Percentiles rank a stretch among this genome's conserved stretches.
Evolutionary conservation across 2,797 vertebrate genomes (phyloP).

Genomic region (Lemur catta): DNA sequence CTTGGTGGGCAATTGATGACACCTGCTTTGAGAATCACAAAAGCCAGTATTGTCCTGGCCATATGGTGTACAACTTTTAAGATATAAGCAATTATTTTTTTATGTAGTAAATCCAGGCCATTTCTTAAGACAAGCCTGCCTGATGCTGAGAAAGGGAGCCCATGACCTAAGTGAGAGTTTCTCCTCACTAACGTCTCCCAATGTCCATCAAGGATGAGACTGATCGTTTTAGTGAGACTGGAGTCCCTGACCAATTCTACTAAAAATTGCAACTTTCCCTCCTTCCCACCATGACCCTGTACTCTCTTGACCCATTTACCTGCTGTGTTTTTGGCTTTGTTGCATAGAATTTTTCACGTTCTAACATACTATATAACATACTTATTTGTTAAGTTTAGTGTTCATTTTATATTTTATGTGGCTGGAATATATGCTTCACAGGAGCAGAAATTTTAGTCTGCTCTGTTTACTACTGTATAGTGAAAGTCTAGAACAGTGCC

Average conservation of each 20-base stretch:
- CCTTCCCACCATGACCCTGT: not conserved
- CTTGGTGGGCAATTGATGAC: not conserved
- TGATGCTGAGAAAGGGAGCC: not conserved
- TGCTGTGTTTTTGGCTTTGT: not conserved
- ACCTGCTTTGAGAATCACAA: not conserved
- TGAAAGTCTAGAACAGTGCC: not conserved
- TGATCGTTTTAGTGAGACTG: not conserved
- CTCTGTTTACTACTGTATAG: not conserved
- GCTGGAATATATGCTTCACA: not conserved
- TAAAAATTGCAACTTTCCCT: not conserved
- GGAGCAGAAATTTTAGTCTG: not conserved
- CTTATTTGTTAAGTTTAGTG: not conserved
- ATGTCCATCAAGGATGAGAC: not conserved
- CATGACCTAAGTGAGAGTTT: not conserved
- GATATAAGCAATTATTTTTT: not conserved
- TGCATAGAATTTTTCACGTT: not conserved
- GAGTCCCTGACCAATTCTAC: not conserved
- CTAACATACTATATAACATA: not conserved
- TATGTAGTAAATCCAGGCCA: not conserved
- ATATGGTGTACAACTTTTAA: not conserved
- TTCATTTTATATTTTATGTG: not conserved
- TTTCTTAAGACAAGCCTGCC: not conserved
- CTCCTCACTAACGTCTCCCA: not conserved
- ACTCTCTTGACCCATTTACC: not conserved
- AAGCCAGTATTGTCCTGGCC: not conserved